phyloP scores from a whole-genome alignment of 2,113 vertebrate species.

The Apeltes quadracus region DNA sequence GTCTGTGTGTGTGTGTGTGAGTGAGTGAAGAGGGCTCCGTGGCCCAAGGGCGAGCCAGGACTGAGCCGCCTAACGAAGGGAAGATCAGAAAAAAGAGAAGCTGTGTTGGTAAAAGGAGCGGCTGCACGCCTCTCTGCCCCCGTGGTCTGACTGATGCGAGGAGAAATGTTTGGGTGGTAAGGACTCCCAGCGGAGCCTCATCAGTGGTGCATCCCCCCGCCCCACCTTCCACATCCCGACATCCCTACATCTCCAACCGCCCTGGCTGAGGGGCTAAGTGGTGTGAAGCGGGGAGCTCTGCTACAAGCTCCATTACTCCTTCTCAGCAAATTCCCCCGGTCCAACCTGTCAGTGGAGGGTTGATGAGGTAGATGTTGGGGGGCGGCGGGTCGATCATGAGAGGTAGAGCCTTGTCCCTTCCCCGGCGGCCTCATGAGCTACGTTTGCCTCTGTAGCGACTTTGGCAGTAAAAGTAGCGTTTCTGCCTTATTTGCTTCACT shows the following conservation, averaged over 20 bases:
- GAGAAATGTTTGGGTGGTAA: slow-evolving; percentile 83
- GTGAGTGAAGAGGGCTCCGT: slow-evolving; percentile 51
- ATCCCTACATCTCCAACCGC: slow-evolving; percentile 28
- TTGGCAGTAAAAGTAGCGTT: slow-evolving; percentile 27
- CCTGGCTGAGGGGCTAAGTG: slow-evolving; percentile 76
- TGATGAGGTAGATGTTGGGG: slow-evolving; percentile 54
- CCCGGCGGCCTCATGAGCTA: slow-evolving; percentile 12
- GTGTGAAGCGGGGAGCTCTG: slow-evolving; percentile 77
- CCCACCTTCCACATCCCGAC: slow-evolving; percentile 2
- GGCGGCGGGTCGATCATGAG: slow-evolving; percentile 51
- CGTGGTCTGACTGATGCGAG: slow-evolving; percentile 75
- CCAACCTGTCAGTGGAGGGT: slow-evolving; percentile 73
- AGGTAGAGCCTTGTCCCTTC: slow-evolving; percentile 39
- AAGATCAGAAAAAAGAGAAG: slow-evolving; percentile 11
- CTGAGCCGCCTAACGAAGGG: slow-evolving; percentile 36
- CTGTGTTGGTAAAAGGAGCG: background rate
- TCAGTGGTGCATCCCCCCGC: slow-evolving; percentile 55
- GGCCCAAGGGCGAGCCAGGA: slow-evolving; percentile 31
- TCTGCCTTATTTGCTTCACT: slow-evolving; percentile 29
- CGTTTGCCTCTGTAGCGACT: slow-evolving; percentile 34
- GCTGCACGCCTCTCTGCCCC: slow-evolving; percentile 58
- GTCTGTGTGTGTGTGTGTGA: slow-evolving; percentile 35
- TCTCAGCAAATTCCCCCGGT: slow-evolving; percentile 66
- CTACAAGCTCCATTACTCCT: slow-evolving; percentile 80
- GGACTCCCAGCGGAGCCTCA: slow-evolving; percentile 69